phyloP scores from a whole-genome alignment of 2,797 vertebrate genomes.

The Pseudomugil tenellus region DNA sequence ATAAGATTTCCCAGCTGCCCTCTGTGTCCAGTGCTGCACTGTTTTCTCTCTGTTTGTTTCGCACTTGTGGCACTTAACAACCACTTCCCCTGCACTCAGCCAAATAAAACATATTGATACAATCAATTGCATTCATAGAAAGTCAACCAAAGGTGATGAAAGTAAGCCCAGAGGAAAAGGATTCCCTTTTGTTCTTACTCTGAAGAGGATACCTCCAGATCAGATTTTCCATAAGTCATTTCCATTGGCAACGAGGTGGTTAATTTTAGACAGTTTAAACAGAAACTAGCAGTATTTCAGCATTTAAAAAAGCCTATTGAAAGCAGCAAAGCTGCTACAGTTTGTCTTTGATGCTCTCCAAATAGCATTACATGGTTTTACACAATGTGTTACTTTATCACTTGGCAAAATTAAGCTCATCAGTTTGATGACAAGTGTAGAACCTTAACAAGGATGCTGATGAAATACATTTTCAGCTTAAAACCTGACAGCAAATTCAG shows the following conservation, averaged over 20 bases:
- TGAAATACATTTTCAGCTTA: slow-evolving; percentile 48
- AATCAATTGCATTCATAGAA: slow-evolving; percentile 72
- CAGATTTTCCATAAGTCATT: slow-evolving; percentile 75
- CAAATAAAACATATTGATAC: slow-evolving; percentile 69
- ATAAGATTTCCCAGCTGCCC: slow-evolving; percentile 66
- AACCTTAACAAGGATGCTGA: slow-evolving; percentile 48
- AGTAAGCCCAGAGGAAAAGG: slow-evolving; percentile 60
- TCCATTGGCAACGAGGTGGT: slow-evolving; percentile 60
- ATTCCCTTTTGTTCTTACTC: slow-evolving; percentile 66
- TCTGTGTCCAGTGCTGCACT: slow-evolving; percentile 26
- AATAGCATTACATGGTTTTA: slow-evolving; percentile 61
- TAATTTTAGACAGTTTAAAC: slow-evolving; percentile 71
- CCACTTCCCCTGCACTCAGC: slow-evolving; percentile 74
- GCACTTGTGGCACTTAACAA: slow-evolving; percentile 64
- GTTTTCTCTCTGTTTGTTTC: slow-evolving; percentile 57
- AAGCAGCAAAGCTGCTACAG: slow-evolving; percentile 43
- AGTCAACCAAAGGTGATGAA: slow-evolving; percentile 77
- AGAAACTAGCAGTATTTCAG: slow-evolving; percentile 49
- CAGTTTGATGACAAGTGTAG: slow-evolving; percentile 48
- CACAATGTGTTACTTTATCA: slow-evolving; percentile 52
- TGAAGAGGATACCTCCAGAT: slow-evolving; percentile 61
- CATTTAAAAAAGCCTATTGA: slow-evolving; percentile 60
- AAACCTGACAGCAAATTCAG: slow-evolving; percentile 50
- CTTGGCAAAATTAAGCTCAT: slow-evolving; percentile 59
- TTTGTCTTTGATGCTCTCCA: slow-evolving; percentile 62